Evolutionary conservation across 2,888 invertebrate species (phyloP), one percentile per base, ranked within the genome.

Genomic region (Noctua fimbriata): DNA sequence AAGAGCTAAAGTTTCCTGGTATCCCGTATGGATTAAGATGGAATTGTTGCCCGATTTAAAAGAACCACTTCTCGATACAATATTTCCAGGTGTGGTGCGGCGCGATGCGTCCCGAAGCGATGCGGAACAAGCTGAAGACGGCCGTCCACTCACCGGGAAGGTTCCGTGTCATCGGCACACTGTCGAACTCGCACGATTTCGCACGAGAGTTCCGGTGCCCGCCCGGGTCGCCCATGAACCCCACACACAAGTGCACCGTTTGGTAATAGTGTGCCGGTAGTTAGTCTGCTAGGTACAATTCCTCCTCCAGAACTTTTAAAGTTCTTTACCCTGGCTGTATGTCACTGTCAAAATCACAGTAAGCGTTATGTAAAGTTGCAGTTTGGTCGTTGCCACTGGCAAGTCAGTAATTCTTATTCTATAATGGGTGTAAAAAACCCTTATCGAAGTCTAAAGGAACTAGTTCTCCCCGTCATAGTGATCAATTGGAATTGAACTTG

Each of bases 91-190:
- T 98, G 4, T 98, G 98, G 98, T 98, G 98, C 90, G 98, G 98
- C 0, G 98, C 98, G 3, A 98, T 98, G 97, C 97, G 98, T 36
- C 98, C 98, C 3, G 98, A 98, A 94, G 98, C 98, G 5, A 98
- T 98, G 89, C 97, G 98, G 60, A 98, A 98, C 92, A 98, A 98
- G 92, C 93, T 98, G 44, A 98, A 98, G 92, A 98, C 98, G 2
- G 98, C 98, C 0, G 98, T 98, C 1, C 99, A 99, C 91, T 98
- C 98, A 16, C 98, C 98, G 0, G 98, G 98, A 6, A 97, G 98
- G 73, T 99, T 98, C 93, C 97, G 98, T 0, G 98, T 98, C 0
- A 98, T 98, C 76, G 98, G 98, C 7, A 98, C 98, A 0, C 93
- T 98, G 55, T 98, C 98, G 2, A 98, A 98, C 92, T 98, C 98